Base-by-base conservation (phyloP, 2,113 vertebrate genomes). In the Ascaphus truei region DNA sequence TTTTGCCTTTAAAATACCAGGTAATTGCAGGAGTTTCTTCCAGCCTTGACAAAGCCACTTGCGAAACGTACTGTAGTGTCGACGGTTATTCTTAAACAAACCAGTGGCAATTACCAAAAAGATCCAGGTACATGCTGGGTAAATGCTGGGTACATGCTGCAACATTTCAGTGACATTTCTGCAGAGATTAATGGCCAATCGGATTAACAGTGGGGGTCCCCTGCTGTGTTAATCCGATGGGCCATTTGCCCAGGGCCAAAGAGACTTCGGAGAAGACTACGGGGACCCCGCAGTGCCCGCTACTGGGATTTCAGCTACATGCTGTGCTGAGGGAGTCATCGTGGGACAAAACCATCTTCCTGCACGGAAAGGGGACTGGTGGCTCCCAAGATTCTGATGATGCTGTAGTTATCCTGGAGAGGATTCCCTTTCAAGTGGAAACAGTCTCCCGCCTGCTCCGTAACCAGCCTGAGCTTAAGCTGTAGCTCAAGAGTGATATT, bases 371-470 rank as follows among this genome's bases (percentile, higher is more conserved):
- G 96, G 79, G 92, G 41, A 85, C 66, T 2, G 56, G 75, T 3
- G 18, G 80, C 9, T 78, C 82, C 0, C 82, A 83, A 2, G 76
- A 77, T 0, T 87, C 84, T 5, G 80, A 90, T 43, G 93, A 97
- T 15, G 93, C 95, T 0, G 84, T 99, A 11, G 80, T 99, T 13
- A 95, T 98, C 72, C 67, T 99, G 84, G 96, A 98, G 83, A 98
- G 97, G 84, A 96, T 92, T 0, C 95, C 97, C 0, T 93, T 99
- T 81, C 89, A 86, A 62, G 87, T 93, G 60, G 94, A 94, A 7
- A 77, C 77, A 1, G 71, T 98, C 7, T 5, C 56, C 0, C 88
- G 92, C 23, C 81, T 98, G 34, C 86, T 98, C 39, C 80, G 53
- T 13, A 79, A 76, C 8, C 77, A 73, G 7, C 88, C 89, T 0